Percentiles rank a stretch among this genome's conserved stretches.
Evolutionary conservation across 2,113 vertebrate genomes (phyloP).

Genomic region (Hyperopisus bebe): DNA sequence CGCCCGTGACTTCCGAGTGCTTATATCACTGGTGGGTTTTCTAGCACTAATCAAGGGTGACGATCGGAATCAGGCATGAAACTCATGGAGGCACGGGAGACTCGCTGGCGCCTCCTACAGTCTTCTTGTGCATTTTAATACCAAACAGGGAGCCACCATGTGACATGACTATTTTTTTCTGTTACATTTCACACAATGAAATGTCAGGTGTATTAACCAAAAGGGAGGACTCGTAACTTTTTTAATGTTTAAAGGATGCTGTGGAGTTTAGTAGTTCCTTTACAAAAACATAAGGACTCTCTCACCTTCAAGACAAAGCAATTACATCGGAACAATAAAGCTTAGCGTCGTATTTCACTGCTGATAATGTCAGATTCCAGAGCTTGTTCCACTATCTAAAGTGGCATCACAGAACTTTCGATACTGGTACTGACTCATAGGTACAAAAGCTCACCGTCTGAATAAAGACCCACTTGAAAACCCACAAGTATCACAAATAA

Average conservation of each 20-base stretch:
- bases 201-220: not conserved
- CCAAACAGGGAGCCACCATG: not conserved
- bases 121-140: slow-evolving; percentile 3
- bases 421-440: slow-evolving; percentile 41
- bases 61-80: not conserved
- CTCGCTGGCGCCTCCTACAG: no score
- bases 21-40: not conserved
- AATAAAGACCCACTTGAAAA: not conserved
- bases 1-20: not conserved
- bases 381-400: slow-evolving; percentile 40
- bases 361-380: slow-evolving; percentile 43
- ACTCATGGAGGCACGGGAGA: not conserved
- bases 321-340: not conserved
- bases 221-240: not conserved
- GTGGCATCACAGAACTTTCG: slow-evolving; percentile 42
- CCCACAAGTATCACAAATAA: not conserved
- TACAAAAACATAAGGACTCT: not conserved
- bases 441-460: not conserved
- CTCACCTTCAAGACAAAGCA: not conserved
- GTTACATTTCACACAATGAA: slow-evolving; percentile 28
- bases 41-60: not conserved
- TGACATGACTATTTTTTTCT: slow-evolving; percentile 8
- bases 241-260: not conserved
- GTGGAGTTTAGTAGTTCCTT: not conserved
- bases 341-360: not conserved